These are phyloP conservation scores for Corydoras maculifer DNA, from an alignment of 2,113 vertebrate species.

Conservation along the genomic window DNA sequence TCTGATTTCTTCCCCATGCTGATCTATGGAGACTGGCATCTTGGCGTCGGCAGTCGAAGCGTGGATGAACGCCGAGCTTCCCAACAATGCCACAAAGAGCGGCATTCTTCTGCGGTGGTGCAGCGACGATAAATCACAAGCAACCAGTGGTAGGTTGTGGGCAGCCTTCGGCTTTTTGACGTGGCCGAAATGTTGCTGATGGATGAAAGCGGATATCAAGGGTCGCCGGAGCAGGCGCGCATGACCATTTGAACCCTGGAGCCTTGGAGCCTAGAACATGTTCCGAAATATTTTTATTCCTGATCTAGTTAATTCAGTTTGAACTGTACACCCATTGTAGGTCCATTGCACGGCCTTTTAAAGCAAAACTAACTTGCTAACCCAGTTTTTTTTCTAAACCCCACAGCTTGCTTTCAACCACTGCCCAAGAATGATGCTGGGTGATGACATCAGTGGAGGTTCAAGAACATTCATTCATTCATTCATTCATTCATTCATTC, in stretches of 20 bases:
- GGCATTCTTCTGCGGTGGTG: constrained; percentile 37
- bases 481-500: no score
- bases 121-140: constrained; percentile 42
- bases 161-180: constrained; percentile 30
- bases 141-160: constrained; percentile 34
- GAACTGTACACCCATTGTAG: constrained; percentile 20
- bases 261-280: constrained; percentile 26
- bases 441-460: no score
- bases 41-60: constrained; percentile 16
- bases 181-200: constrained; percentile 38
- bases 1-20: constrained; percentile 16
- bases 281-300: constrained; percentile 8
- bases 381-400: neutral
- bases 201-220: constrained; percentile 40
- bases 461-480: no score
- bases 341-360: no score
- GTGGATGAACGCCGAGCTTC: constrained; percentile 11
- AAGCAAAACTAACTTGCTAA: no score
- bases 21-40: constrained; percentile 7
- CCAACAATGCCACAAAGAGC: constrained; percentile 33
- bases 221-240: constrained; percentile 29
- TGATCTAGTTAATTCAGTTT: neutral
- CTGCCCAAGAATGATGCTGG: no score
- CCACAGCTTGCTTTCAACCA: neutral
- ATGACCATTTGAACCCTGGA: constrained; percentile 39